Percentiles rank a stretch among this genome's conserved stretches.
Evolutionary conservation across 2,797 vertebrate genomes (phyloP).

Genomic region (Mionectes olivaceus): DNA sequence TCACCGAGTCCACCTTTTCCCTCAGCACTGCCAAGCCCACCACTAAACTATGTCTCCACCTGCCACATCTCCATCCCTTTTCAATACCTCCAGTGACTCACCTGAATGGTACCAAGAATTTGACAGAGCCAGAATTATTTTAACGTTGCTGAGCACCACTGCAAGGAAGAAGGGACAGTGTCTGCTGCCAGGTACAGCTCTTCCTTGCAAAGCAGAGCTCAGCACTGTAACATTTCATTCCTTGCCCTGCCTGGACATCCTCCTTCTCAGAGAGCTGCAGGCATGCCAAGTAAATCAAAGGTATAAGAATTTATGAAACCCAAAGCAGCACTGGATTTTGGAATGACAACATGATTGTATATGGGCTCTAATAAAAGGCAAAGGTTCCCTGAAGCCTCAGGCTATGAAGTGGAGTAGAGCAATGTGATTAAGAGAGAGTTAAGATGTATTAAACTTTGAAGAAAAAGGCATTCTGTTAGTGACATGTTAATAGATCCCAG

Average conservation of each 20-base stretch:
- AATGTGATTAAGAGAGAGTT: slow-evolving; percentile 62
- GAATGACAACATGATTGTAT: slow-evolving; percentile 57
- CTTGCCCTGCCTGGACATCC: background rate
- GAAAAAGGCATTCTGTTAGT: slow-evolving; percentile 22
- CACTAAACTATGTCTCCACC: background rate
- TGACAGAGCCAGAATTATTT: background rate
- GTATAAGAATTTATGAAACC: slow-evolving; percentile 60
- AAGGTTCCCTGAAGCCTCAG: slow-evolving; percentile 56
- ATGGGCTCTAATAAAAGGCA: slow-evolving; percentile 63
- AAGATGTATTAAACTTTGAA: slow-evolving; percentile 52
- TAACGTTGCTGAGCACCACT: accelerated
- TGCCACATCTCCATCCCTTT: accelerated
- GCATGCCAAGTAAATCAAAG: slow-evolving; percentile 49
- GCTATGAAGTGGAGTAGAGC: slow-evolving; percentile 49
- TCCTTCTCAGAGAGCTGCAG: background rate
- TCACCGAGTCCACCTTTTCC: accelerated
- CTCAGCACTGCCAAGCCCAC: background rate
- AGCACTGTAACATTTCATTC: background rate
- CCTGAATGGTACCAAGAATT: background rate
- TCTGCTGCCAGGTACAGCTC: background rate
- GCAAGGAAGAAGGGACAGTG: background rate
- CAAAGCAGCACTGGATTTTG: slow-evolving; percentile 38
- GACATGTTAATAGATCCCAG: slow-evolving; percentile 64
- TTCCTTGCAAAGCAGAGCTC: background rate
- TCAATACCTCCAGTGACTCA: background rate